A percentile compares a stretch with the other conserved stretches of the same genome.
These are phyloP conservation scores for Todus mexicanus DNA, from an alignment of 2,797 vertebrate species.

Conservation along the genomic window DNA sequence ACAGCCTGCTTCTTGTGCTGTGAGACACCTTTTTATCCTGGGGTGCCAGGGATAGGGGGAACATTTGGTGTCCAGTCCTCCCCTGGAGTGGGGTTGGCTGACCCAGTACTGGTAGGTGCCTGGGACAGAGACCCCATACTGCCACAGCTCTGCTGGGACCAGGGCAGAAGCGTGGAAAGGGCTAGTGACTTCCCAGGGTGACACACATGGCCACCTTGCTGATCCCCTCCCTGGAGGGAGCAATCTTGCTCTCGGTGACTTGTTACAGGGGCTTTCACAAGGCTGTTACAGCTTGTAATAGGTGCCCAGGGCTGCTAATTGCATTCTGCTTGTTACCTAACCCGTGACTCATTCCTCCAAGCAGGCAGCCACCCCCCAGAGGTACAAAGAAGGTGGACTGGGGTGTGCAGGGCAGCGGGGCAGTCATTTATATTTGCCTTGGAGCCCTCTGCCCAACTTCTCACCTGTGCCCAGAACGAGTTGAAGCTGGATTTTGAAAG, in stretches of 20 bases:
- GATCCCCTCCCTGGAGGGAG: background rate
- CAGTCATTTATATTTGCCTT: constrained; percentile 3
- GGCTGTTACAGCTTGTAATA: constrained; percentile 36
- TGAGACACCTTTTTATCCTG: background rate
- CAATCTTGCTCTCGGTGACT: background rate
- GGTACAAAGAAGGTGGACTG: background rate
- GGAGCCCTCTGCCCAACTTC: background rate
- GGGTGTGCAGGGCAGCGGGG: background rate
- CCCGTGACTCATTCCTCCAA: constrained; percentile 7
- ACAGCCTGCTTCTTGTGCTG: background rate
- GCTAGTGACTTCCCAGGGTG: background rate
- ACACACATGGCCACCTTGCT: accelerated
- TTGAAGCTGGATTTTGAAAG: background rate
- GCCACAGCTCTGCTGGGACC: background rate
- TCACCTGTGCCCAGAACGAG: background rate
- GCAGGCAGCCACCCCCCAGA: background rate
- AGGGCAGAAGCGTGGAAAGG: background rate
- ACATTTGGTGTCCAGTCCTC: accelerated
- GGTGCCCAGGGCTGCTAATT: constrained; percentile 42
- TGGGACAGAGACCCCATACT: background rate
- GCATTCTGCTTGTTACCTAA: constrained; percentile 31
- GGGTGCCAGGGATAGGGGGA: background rate
- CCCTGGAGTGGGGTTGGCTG: background rate
- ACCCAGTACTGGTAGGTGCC: background rate
- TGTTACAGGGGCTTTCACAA: constrained; percentile 3